These are phyloP conservation scores for Alectoris magna DNA, from an alignment of 2,797 vertebrate genomes.

Conservation along the genomic window DNA sequence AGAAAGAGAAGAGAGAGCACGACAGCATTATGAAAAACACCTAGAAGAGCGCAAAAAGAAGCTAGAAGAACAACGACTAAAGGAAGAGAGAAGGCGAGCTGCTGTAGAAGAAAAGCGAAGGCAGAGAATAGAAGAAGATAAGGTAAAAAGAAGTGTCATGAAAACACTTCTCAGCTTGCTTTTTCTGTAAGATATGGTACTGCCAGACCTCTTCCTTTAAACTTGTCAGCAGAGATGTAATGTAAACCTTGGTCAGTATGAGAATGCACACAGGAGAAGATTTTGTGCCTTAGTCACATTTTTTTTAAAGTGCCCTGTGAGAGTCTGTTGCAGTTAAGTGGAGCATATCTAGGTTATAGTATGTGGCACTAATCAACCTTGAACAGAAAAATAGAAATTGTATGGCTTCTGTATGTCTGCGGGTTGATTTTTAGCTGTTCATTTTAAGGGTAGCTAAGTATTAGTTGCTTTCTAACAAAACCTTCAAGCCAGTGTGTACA, in stretches of 20 bases:
- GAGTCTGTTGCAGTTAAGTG: background rate
- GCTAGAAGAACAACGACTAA: conserved; percentile 91
- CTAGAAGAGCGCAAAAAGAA: conserved; percentile 89
- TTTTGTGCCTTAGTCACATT: background rate
- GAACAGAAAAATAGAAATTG: background rate
- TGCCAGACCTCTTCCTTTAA: background rate
- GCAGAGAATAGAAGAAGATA: conserved; percentile 91
- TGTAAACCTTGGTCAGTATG: background rate
- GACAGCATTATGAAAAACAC: conserved; percentile 91
- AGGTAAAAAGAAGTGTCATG: conserved; percentile 72
- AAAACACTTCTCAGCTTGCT: background rate
- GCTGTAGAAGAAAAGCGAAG: conserved; percentile 95
- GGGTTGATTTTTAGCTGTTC: background rate
- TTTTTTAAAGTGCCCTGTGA: background rate
- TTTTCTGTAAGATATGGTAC: background rate
- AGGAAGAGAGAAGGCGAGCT: conserved; percentile 88
- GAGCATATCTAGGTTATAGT: background rate
- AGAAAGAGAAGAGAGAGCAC: conserved; percentile 89
- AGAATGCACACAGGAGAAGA: background rate
- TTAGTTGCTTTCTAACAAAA: background rate
- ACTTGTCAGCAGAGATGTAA: background rate
- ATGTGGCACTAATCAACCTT: background rate
- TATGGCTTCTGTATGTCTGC: background rate
- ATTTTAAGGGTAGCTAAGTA: background rate
- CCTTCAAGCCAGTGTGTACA: background rate